phyloP scores from a whole-genome alignment of 2,888 invertebrate species.

The Drosophila recens region DNA sequence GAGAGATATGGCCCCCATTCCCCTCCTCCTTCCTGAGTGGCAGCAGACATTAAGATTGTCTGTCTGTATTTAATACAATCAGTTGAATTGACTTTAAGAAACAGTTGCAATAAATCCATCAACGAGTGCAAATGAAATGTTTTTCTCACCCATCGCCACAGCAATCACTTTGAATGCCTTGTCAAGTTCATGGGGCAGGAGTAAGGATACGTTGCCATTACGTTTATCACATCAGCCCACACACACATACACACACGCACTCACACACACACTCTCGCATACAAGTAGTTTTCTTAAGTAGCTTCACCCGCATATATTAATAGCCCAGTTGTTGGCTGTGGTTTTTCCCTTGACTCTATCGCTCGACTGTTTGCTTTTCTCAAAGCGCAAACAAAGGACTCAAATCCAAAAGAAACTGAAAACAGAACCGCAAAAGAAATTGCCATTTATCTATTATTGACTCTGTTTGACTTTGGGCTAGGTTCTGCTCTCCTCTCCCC shows the following conservation, averaged over 20 bases:
- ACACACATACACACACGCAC: slow-evolving; percentile 26
- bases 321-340: slow-evolving; percentile 64
- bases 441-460: slow-evolving; percentile 80
- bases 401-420: slow-evolving; percentile 31
- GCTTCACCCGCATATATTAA: slow-evolving; percentile 76
- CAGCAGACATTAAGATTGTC: slow-evolving; percentile 15
- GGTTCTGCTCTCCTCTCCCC: not conserved
- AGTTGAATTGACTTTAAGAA: slow-evolving; percentile 33
- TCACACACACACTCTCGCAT: slow-evolving; percentile 8
- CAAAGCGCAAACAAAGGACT: slow-evolving; percentile 68
- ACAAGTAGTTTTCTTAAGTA: slow-evolving; percentile 23
- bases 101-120: slow-evolving; percentile 56
- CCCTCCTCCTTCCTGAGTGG: not conserved
- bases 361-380: slow-evolving; percentile 59
- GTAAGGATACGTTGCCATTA: slow-evolving; percentile 50
- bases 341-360: slow-evolving; percentile 17
- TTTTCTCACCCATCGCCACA: slow-evolving; percentile 18
- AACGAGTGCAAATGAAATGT: slow-evolving; percentile 44
- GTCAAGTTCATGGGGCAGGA: slow-evolving; percentile 10
- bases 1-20: slow-evolving; percentile 2
- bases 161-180: slow-evolving; percentile 73
- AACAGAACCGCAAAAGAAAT: slow-evolving; percentile 66
- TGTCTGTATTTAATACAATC: slow-evolving; percentile 32
- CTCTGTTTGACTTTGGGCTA: slow-evolving; percentile 52
- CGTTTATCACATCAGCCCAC: slow-evolving; percentile 63